These are phyloP conservation scores for Lithophane leautieri DNA, from an alignment of 2,888 invertebrate species.

Conservation along the genomic window DNA sequence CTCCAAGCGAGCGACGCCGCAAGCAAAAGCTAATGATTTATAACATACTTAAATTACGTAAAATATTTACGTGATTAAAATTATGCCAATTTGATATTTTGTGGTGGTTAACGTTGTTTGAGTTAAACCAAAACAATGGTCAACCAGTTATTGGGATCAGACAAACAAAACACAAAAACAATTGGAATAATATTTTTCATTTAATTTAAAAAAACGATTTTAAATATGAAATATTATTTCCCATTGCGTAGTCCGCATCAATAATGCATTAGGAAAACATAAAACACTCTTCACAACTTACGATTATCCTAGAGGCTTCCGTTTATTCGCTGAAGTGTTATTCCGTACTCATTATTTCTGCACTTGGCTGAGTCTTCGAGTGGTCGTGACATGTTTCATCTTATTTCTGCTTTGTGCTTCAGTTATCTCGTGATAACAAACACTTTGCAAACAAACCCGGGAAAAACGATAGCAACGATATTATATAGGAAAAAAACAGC, in stretches of 20 bases:
- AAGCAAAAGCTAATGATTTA: background rate
- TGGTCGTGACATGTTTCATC: slow-evolving; percentile 48
- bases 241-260: no score
- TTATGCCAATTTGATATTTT: no score
- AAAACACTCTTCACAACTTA: slow-evolving; percentile 5
- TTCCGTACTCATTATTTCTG: slow-evolving; percentile 46
- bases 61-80: no score
- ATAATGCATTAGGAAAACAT: slow-evolving; percentile 19
- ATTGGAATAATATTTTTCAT: background rate
- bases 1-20: no score
- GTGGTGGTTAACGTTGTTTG: background rate
- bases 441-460: slow-evolving; percentile 22
- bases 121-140: background rate
- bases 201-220: background rate
- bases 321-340: slow-evolving; percentile 28
- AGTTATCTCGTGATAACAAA: slow-evolving; percentile 30
- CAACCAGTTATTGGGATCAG: background rate
- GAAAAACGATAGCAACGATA: slow-evolving; percentile 21
- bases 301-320: background rate
- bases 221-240: background rate
- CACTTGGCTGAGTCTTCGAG: slow-evolving; percentile 40
- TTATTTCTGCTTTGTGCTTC: slow-evolving; percentile 42
- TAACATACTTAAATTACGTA: background rate
- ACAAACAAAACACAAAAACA: background rate
- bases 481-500: slow-evolving; percentile 5